These are phyloP conservation scores for Orientallactaga bullata DNA, from an alignment of 2,113 vertebrate species.

Conservation along the genomic window DNA sequence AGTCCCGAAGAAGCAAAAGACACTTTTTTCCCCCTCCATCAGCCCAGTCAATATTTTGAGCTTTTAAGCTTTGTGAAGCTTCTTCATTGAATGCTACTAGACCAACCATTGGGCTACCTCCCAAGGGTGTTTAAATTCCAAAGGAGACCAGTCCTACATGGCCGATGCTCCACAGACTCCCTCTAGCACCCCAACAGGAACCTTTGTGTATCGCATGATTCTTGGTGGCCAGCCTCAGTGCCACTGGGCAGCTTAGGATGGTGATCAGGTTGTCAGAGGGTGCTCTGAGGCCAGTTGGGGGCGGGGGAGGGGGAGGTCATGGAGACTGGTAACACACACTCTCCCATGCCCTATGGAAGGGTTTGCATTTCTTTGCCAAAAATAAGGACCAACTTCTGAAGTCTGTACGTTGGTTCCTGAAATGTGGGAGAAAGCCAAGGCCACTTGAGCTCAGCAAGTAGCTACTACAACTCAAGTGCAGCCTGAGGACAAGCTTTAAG, in stretches of 20 bases:
- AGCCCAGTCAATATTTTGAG: neutral
- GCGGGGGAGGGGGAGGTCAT: neutral
- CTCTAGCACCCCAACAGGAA: neutral
- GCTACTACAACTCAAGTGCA: neutral
- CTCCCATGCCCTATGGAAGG: neutral
- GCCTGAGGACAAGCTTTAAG: slow-evolving; percentile 13
- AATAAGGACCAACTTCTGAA: neutral
- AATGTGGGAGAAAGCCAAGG: neutral
- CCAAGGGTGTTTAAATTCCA: neutral
- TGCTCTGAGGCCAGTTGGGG: neutral
- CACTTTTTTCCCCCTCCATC: neutral
- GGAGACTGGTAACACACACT: too few relatives aligned
- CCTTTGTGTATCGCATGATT: neutral
- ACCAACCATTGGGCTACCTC: neutral
- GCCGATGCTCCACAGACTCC: neutral
- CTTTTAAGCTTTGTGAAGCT: neutral
- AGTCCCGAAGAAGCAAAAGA: neutral
- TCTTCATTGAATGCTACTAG: neutral
- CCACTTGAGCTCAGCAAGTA: slow-evolving; percentile 1
- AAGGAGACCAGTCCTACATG: neutral
- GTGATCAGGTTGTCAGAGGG: neutral
- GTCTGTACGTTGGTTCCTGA: neutral
- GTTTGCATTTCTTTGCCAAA: neutral
- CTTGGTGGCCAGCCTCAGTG: neutral
- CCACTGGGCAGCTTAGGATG: neutral